These are phyloP conservation scores for Cebuella pygmaea DNA, from an alignment of 2,797 vertebrate species.

Conservation along the genomic window DNA sequence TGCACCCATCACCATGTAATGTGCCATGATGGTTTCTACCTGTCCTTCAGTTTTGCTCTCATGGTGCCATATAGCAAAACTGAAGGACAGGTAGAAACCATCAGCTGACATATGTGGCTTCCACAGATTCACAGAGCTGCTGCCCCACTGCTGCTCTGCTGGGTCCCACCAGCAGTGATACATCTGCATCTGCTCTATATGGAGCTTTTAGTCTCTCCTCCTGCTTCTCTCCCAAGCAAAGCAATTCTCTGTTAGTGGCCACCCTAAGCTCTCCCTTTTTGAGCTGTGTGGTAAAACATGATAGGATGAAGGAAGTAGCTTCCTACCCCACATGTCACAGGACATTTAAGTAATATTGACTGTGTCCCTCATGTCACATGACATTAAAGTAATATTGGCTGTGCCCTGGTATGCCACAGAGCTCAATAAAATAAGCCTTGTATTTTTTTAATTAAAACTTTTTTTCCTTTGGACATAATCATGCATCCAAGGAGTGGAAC, in stretches of 20 bases:
- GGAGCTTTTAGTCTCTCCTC: neutral
- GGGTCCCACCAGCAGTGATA: neutral
- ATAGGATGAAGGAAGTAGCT: neutral
- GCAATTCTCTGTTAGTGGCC: neutral
- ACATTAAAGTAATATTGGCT: neutral
- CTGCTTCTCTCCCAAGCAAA: neutral
- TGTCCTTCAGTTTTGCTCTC: neutral
- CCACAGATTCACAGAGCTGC: too few relatives aligned
- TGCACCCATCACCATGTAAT: accelerated
- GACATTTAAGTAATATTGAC: neutral
- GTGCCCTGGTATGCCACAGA: neutral
- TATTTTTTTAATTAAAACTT: neutral
- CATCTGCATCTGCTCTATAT: accelerated
- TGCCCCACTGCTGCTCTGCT: neutral
- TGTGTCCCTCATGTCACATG: neutral
- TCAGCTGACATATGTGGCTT: accelerated
- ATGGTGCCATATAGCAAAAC: neutral
- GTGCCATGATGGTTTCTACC: neutral
- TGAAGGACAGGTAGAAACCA: too few relatives aligned
- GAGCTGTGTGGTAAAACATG: neutral
- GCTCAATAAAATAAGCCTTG: neutral
- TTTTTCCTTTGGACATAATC: neutral
- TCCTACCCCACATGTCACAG: neutral
- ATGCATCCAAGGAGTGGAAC: neutral
- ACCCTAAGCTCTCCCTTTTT: neutral